A percentile compares a stretch with the other conserved stretches of the same genome.
These are phyloP conservation scores for Metridium senile DNA, from an alignment of 92 coral and sea anemone species.

Conservation along the genomic window DNA sequence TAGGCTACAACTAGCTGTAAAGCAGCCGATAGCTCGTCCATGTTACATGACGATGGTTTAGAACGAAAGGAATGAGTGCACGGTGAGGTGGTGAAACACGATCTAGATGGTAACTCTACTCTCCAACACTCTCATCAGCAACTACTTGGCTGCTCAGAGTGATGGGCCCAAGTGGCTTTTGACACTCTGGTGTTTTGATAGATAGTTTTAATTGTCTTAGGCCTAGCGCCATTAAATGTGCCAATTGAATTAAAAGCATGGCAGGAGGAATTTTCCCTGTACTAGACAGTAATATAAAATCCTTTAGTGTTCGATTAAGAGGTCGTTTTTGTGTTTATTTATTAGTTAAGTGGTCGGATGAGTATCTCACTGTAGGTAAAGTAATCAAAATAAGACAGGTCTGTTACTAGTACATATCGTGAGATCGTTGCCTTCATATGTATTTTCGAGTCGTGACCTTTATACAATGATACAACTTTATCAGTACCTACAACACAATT, in stretches of 20 bases:
- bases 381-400: slow-evolving; percentile 3
- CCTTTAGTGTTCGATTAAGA: neutral
- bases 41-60: slow-evolving; percentile 24
- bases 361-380: neutral
- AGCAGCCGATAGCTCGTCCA: neutral
- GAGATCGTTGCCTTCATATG: neutral
- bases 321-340: slow-evolving; percentile 1
- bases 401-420: neutral
- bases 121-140: slow-evolving; percentile 3
- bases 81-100: slow-evolving; percentile 8
- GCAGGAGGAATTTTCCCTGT: slow-evolving; percentile 4
- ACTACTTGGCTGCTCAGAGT: slow-evolving; percentile 6
- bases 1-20: slow-evolving; percentile 1
- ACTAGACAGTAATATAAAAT: slow-evolving; percentile 1
- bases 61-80: slow-evolving; percentile 24
- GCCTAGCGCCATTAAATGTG: slow-evolving; percentile 23
- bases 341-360: neutral
- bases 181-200: slow-evolving; percentile 43
- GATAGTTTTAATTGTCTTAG: slow-evolving; percentile 30
- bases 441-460: slow-evolving; percentile 11
- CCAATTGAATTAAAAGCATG: slow-evolving; percentile 10
- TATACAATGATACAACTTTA: slow-evolving; percentile 2
- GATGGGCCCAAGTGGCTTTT: slow-evolving; percentile 32
- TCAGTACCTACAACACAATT: neutral
- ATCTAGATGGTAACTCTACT: slow-evolving; percentile 14